Evolutionary conservation across 2,888 invertebrate species (phyloP).

Genomic region (Blera fallax): DNA sequence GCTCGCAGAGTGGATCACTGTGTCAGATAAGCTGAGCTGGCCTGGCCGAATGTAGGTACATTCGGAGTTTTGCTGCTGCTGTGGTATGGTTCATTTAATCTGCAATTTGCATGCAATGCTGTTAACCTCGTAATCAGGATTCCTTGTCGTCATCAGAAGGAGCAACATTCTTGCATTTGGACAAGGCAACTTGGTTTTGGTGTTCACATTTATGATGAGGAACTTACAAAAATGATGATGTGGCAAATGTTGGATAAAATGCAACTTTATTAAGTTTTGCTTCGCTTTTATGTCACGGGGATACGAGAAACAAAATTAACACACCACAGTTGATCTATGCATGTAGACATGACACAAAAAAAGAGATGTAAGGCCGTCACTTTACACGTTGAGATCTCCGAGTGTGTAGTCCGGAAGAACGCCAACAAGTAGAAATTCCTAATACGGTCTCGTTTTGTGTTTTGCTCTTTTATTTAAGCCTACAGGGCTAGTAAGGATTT

Average conservation of each 20-base stretch:
- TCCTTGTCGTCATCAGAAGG: constrained; percentile 50
- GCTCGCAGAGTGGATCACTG: constrained; percentile 44
- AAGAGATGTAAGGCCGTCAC: not conserved
- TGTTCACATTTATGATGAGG: constrained; percentile 16
- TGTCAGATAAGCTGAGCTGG: constrained; percentile 36
- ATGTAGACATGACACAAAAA: not conserved
- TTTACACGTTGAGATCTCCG: not conserved
- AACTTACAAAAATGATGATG: constrained; percentile 56
- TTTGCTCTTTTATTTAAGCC: no score
- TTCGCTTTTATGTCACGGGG: constrained; percentile 17
- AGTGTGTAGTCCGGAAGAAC: not conserved
- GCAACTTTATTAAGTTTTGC: constrained; percentile 47
- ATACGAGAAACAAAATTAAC: not conserved
- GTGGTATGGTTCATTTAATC: constrained; percentile 61
- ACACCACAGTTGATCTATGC: constrained; percentile 1
- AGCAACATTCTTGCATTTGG: constrained; percentile 17
- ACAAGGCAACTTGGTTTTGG: constrained; percentile 15
- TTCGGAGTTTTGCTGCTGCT: constrained; percentile 10
- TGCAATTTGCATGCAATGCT: constrained; percentile 67
- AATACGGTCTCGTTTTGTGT: no score
- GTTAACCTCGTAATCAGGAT: constrained; percentile 63
- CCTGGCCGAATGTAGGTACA: not conserved
- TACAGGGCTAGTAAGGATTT: no score
- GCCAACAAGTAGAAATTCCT: constrained; percentile 14
- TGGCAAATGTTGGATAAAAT: constrained; percentile 34